Conservation (phyloP, 2,113 vertebrate genomes). For the Psittacula cyanocephala region DNA sequence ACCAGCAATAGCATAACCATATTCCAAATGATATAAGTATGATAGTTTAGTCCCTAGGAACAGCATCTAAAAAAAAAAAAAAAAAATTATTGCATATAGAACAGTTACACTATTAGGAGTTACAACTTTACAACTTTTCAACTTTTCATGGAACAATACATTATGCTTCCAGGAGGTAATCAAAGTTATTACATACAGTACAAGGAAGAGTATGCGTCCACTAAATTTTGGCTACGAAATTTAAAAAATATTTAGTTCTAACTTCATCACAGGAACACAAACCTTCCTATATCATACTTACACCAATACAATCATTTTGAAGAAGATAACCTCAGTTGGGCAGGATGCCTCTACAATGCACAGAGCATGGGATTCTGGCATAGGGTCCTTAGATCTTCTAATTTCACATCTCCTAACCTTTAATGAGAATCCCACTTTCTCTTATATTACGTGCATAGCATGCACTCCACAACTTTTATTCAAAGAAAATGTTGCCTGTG, state of each 20-base stretch:
- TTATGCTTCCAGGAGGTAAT: neutral
- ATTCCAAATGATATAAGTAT: neutral
- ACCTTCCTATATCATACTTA: neutral
- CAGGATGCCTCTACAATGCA: neutral
- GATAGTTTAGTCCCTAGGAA: neutral
- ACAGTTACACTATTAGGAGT: neutral
- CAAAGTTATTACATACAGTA: neutral
- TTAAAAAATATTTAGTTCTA: neutral
- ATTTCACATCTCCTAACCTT: neutral
- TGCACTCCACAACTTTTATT: neutral
- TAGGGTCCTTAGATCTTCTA: neutral
- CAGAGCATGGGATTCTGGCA: neutral
- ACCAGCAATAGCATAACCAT: neutral
- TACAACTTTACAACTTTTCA: neutral
- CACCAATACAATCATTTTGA: fast-evolving
- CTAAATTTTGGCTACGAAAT: neutral
- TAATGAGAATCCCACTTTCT: neutral
- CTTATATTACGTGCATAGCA: neutral
- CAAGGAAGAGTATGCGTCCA: neutral
- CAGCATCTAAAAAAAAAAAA: neutral
- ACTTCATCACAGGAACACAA: neutral
- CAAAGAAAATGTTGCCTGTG: neutral
- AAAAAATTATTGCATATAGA: neutral
- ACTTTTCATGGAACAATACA: neutral
- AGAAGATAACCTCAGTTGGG: neutral